Evolutionary conservation across 2,113 vertebrate genomes (phyloP).

Genomic region (Xenopus laevis): DNA sequence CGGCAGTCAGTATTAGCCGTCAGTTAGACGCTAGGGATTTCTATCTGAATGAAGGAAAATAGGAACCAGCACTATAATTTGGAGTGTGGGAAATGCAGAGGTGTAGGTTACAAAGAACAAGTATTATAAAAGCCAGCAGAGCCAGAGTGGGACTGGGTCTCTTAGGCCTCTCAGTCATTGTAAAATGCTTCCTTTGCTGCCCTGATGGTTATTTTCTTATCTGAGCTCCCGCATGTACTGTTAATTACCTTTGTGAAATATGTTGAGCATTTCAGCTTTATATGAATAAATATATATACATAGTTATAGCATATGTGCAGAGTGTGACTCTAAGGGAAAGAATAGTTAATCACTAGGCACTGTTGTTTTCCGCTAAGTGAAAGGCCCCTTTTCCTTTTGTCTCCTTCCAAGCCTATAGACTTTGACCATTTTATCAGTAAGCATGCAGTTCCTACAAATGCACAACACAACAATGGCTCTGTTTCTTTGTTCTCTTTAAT

Average conservation of each 20-base stretch:
- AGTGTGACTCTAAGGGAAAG: background rate
- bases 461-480: constrained; percentile 15
- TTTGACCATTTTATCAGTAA: constrained; percentile 41
- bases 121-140: too few relatives aligned
- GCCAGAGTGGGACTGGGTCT: too few relatives aligned
- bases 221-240: background rate
- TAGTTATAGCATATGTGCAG: background rate
- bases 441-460: constrained; percentile 35
- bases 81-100: too few relatives aligned
- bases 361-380: constrained; percentile 22
- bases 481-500: constrained; percentile 30
- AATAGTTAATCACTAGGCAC: constrained; percentile 6
- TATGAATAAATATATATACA: background rate
- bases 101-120: too few relatives aligned
- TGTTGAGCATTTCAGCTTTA: background rate
- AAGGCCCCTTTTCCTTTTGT: constrained; percentile 27
- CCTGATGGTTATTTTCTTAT: background rate
- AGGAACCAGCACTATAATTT: too few relatives aligned
- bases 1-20: too few relatives aligned
- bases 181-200: background rate
- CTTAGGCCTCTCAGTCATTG: too few relatives aligned
- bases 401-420: constrained; percentile 23
- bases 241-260: background rate
- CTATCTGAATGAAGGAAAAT: too few relatives aligned
- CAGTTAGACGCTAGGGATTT: too few relatives aligned